Base-by-base conservation (phyloP, 2,888 invertebrate genomes). In the Pollenia amentaria region DNA sequence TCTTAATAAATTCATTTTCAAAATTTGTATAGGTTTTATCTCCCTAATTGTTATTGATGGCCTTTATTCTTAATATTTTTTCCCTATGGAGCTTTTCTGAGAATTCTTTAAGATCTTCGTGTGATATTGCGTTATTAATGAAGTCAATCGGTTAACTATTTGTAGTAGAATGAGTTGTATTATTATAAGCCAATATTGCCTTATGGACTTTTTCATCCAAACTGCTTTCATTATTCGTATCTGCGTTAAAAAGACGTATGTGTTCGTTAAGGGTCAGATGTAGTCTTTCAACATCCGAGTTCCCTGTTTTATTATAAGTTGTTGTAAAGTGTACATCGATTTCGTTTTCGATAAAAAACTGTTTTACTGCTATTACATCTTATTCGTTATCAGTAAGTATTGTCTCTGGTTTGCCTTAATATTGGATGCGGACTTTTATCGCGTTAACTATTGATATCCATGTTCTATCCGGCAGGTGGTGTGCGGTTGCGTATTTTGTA, bases 311-410 rank as follows among this genome's bases (percentile, higher is more conserved):
- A n/a, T n/a, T n/a, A n/a, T n/a, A n/a, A n/a, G n/a, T n/a, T n/a
- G n/a, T n/a, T n/a, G n/a, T n/a, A n/a, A n/a, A 72, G 29, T 72
- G 57, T 40, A 84, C 38, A 46, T 64, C 18, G 14, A 84, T 57
- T 38, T 51, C 70, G 46, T 84, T 67, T 57, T 75, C 53, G 10
- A 40, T 62, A 3, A 78, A 67, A 16, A 79, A 88, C 40, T 83
- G 60, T 78, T 65, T 79, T 14, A 86, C 78, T 12, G 77, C 67
- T 14, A 78, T 57, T 12, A 62, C 76, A 67, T 81, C 80, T 44
- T 87, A 76, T 78, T 84, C 86, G 40, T 82, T 85, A 40, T 85
- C 83, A 21, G n/a, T n/a, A n/a, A n/a, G n/a, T n/a, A n/a, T n/a
- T n/a, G n/a, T n/a, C n/a, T n/a, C n/a, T n/a, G n/a, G 80, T 62